Evolutionary conservation across 2,888 invertebrate genomes (phyloP).

Genomic region (Xylota sylvarum): DNA sequence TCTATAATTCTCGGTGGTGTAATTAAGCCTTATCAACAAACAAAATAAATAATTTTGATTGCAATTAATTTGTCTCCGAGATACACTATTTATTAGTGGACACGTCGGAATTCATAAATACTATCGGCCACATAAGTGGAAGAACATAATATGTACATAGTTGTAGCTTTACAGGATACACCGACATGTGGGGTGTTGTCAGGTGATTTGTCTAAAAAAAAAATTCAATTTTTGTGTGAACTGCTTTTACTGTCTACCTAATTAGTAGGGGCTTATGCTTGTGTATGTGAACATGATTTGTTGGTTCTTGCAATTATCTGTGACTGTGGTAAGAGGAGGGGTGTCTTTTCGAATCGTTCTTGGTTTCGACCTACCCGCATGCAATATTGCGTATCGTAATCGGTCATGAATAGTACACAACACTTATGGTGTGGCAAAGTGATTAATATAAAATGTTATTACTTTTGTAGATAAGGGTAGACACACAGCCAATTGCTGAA

Average conservation of each 20-base stretch:
- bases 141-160: neutral
- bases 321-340: neutral
- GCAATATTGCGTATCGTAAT: neutral
- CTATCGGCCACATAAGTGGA: neutral
- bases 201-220: slow-evolving; percentile 2
- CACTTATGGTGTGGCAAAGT: neutral
- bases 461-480: slow-evolving; percentile 10
- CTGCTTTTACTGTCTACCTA: neutral
- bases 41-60: slow-evolving; percentile 1
- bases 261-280: neutral
- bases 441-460: slow-evolving; percentile 1
- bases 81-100: neutral
- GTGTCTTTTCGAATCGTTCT: neutral
- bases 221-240: neutral
- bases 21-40: slow-evolving; percentile 4
- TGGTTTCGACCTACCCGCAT: slow-evolving; percentile 1
- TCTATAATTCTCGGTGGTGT: slow-evolving; percentile 18
- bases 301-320: neutral
- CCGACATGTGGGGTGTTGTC: neutral
- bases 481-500: neutral
- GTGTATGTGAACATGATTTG: slow-evolving; percentile 1
- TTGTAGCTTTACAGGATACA: neutral
- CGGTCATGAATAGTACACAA: neutral
- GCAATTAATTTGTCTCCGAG: neutral
- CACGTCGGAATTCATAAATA: slow-evolving; percentile 6